Evolutionary conservation across 2,113 vertebrate genomes (phyloP), one percentile per base, ranked within the genome.

Genomic region (Catharus fuscescens): DNA sequence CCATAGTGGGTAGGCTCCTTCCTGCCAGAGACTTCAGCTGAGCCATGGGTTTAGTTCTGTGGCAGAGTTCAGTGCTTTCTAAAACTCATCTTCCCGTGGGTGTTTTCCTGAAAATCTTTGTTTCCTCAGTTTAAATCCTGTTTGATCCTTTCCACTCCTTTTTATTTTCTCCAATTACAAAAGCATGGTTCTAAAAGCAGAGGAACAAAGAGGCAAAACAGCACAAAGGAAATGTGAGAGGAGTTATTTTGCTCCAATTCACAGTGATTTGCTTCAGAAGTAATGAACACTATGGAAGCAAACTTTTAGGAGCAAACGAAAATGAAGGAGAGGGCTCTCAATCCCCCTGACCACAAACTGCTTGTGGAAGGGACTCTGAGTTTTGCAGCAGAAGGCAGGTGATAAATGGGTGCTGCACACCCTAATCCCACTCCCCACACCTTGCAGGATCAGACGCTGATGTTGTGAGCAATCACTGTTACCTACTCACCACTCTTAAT

Each of bases 331-430:
- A 6, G 2, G 13, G 14, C 7, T 61, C 18, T 54, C 36, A 69
- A 50, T 50, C 24, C 10, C 20, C 14, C 25, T 36, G 9, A 23
- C 16, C 32, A 54, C 40, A 36, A 44, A 52, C 3, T 65, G 36
- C 20, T 78, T 24, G 15, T 0, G 9, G 53, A 66, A 26, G 6
- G 12, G 14, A 32, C 76, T 76, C 42, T 0, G 0, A 40, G 34
- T 56, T 87, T 67, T 60, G 31, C 44, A 61, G 36, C 2, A 7
- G 52, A 60, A 61, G 14, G 18, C 12, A 52, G 36, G 26, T 3
- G 8, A 10, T 65, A 32, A 48, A 29, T 1, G 2, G 17, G 14
- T 36, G 8, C 19, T 32, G 40, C 36, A 26, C 0, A 0, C 16
- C 32, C 62, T 1, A 0, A 29, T 70, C 21, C 19, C 36, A 60